Conservation (phyloP, 2,888 invertebrate genomes). For the Brachyopa scutellaris region DNA sequence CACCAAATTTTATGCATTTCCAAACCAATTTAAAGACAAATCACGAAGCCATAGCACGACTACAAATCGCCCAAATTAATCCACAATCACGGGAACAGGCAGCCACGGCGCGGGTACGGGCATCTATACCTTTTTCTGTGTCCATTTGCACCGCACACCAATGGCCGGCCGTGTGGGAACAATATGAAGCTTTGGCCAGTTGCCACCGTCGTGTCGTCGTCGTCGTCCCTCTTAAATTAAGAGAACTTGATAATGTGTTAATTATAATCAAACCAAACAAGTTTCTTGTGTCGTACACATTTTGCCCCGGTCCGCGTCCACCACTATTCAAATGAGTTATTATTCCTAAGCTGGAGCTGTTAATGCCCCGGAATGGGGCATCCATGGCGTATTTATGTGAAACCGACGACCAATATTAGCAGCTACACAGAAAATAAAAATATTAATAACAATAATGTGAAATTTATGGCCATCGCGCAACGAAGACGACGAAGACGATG, state of each 20-base stretch:
- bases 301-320: conserved; percentile 27
- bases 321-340: conserved; percentile 70
- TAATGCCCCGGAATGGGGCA: conserved; percentile 68
- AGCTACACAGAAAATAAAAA: conserved; percentile 72
- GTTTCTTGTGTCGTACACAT: conserved; percentile 67
- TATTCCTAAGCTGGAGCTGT: conserved; percentile 69
- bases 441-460: conserved; percentile 71
- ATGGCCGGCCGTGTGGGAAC: conserved; percentile 42
- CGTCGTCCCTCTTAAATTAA: conserved; percentile 60
- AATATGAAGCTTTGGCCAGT: conserved; percentile 48
- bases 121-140: conserved; percentile 5
- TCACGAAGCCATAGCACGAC: conserved; percentile 59
- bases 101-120: background rate
- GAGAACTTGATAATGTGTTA: conserved; percentile 72
- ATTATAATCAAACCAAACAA: conserved; percentile 73
- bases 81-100: conserved; percentile 47
- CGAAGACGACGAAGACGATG: conserved; percentile 28
- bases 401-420: conserved; percentile 70
- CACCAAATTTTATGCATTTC: conserved; percentile 56
- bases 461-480: conserved; percentile 59
- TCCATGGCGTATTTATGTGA: conserved; percentile 67
- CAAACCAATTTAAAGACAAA: conserved; percentile 65
- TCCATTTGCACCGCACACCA: background rate
- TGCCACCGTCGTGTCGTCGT: conserved; percentile 45
- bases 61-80: conserved; percentile 70